Evolutionary conservation across 2,888 invertebrate genomes (phyloP), one percentile per base, ranked within the genome.

Genomic region (Eupithecia vulgata): DNA sequence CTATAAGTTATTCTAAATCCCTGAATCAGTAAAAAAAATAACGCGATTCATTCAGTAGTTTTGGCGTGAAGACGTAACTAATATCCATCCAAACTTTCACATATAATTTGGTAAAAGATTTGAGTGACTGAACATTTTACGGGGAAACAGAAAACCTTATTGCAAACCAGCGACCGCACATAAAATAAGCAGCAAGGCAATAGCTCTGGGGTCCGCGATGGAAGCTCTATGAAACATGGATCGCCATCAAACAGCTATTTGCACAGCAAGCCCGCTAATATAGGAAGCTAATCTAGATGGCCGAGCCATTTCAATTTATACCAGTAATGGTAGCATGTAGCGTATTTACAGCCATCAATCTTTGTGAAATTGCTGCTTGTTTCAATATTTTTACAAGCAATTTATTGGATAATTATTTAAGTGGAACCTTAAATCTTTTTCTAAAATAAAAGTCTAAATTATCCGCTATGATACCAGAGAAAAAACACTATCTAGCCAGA

Each of bases 221-320:
- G n/a, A 35, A 62, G 66, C 21, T 48, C 21, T 30, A 37, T 65
- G 35, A 57, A 67, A 66, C 68, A 42, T 65, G 37, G 64, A 70
- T 61, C 15, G 61, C 75, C 10, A 68, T 75, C 67, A 84, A 86
- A 84, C 84, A 83, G 80, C 80, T 87, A 87, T 87, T 87, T 87
- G 84, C 85, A 81, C 81, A 80, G 82, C 82, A 80, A 78, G 79
- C 77, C 73, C 70, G 81, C 80, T 84, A 83, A 82, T 83, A 82
- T 57, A 57, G 25, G 48, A 12, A 25, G 21, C 21, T 65, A 82
- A 83, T 84, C 80, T 78, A 78, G 78, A 79, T 79, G 77, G 78
- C 77, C 76, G 65, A 80, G 80, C 80, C 76, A 78, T 84, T 86
- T 85, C 84, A 87, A 87, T 87, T 86, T 86, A 84, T 83, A 81